A percentile compares a stretch with the other conserved stretches of the same genome.
These are phyloP conservation scores for Clistopyga incitator DNA, from an alignment of 2,888 invertebrate species.

Conservation along the genomic window DNA sequence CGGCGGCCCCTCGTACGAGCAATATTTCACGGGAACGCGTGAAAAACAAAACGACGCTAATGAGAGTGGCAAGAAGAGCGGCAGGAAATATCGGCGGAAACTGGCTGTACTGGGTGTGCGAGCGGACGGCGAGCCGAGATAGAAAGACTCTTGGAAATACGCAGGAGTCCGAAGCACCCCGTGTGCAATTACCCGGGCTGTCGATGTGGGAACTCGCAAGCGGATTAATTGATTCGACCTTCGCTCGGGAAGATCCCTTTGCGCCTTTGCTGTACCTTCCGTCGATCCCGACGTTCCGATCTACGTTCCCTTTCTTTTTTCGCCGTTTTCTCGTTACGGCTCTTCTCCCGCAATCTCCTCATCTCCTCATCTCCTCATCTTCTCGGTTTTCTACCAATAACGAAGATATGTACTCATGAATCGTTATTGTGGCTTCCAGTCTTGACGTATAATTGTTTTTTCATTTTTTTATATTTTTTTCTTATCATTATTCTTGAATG, in stretches of 20 bases:
- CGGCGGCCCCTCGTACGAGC: constrained; percentile 12
- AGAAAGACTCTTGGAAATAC: constrained; percentile 56
- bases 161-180: constrained; percentile 29
- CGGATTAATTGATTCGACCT: constrained; percentile 63
- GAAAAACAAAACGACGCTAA: constrained; percentile 65
- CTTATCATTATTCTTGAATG: background rate
- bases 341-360: constrained; percentile 9
- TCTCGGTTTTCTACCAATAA: constrained; percentile 39
- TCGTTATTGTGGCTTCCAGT: constrained; percentile 10
- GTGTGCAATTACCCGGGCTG: constrained; percentile 58
- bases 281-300: background rate
- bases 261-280: constrained; percentile 7
- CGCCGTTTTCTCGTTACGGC: constrained; percentile 25
- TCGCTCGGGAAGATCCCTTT: constrained; percentile 1
- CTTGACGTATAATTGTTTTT: constrained; percentile 10
- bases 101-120: background rate
- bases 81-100: constrained; percentile 52
- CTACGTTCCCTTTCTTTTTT: background rate
- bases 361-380: background rate
- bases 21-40: constrained; percentile 59
- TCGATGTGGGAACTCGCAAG: constrained; percentile 60
- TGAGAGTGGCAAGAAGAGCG: constrained; percentile 63
- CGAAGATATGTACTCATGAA: constrained; percentile 33
- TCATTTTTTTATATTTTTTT: too few relatives aligned
- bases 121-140: constrained; percentile 18